Conservation (phyloP, 2,888 invertebrate species). For the Sarcophaga subvicina region DNA sequence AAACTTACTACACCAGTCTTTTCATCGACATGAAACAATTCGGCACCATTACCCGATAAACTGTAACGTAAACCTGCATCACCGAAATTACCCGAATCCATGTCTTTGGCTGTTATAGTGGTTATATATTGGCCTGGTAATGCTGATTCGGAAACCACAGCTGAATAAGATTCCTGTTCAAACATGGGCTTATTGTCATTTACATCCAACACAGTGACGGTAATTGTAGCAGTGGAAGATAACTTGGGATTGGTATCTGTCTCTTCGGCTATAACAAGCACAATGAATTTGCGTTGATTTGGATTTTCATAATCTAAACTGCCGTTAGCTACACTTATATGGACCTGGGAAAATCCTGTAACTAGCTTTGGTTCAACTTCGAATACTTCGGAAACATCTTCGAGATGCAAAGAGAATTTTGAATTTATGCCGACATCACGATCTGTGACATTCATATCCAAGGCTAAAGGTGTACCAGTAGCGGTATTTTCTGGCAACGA, state of each 20-base stretch:
- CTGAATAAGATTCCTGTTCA: slow-evolving; percentile 88
- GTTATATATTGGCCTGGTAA: slow-evolving; percentile 85
- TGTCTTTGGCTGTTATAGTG: slow-evolving; percentile 90
- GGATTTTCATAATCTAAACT: slow-evolving; percentile 95
- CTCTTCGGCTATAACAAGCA: slow-evolving; percentile 93
- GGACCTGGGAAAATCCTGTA: slow-evolving; percentile 91
- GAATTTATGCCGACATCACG: slow-evolving; percentile 94
- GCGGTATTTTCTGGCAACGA: slow-evolving; percentile 92
- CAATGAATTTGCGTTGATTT: slow-evolving; percentile 94
- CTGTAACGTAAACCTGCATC: slow-evolving; percentile 92
- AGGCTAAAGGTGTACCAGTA: slow-evolving; percentile 89
- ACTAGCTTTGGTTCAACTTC: slow-evolving; percentile 91
- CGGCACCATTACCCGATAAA: slow-evolving; percentile 91
- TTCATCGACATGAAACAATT: slow-evolving; percentile 90
- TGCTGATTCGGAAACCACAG: slow-evolving; percentile 84
- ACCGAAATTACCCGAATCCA: slow-evolving; percentile 92
- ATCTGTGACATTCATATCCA: slow-evolving; percentile 93
- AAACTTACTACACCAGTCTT: slow-evolving; percentile 92
- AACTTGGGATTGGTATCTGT: slow-evolving; percentile 88
- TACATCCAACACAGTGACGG: slow-evolving; percentile 89
- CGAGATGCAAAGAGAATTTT: slow-evolving; percentile 89
- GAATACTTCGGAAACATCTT: slow-evolving; percentile 92
- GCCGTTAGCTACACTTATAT: slow-evolving; percentile 90
- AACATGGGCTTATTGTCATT: slow-evolving; percentile 94
- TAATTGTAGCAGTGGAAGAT: slow-evolving; percentile 92